phyloP scores from a whole-genome alignment of 2,888 invertebrate genomes.

The Philopedon plagiatum region DNA sequence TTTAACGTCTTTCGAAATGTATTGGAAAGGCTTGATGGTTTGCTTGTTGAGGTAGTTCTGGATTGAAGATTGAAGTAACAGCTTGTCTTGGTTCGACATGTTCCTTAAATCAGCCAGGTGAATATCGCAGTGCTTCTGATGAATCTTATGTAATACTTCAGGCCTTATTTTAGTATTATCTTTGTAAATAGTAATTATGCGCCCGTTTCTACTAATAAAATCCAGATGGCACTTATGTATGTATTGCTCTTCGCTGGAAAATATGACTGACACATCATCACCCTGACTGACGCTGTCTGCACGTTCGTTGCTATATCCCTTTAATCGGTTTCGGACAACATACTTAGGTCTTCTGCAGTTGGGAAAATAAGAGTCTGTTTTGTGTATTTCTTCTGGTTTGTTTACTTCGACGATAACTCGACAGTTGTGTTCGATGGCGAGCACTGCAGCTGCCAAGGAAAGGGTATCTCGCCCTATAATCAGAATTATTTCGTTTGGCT shows the following conservation, averaged over 20 bases:
- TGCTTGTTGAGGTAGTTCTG: constrained; percentile 10
- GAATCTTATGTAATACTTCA: constrained; percentile 1
- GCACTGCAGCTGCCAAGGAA: background rate
- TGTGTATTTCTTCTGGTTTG: background rate
- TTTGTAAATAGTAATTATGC: background rate
- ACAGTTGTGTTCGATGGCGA: background rate
- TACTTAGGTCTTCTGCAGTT: background rate
- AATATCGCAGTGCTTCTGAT: constrained; percentile 13
- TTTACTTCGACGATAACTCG: background rate
- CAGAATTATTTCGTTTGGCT: background rate
- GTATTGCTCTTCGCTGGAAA: constrained; percentile 13
- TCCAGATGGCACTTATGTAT: background rate
- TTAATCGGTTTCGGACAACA: background rate
- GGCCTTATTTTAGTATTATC: background rate
- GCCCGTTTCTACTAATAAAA: background rate
- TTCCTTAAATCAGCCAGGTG: constrained; percentile 5
- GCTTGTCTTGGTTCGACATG: background rate
- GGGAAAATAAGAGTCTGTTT: background rate
- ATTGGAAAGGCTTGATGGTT: background rate
- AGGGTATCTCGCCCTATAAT: background rate
- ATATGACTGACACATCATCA: background rate
- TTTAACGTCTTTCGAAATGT: background rate
- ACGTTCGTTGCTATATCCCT: background rate
- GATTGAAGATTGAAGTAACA: background rate
- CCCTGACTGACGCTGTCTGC: background rate